phyloP scores from a whole-genome alignment of 2,888 invertebrate species.

The Trypoxylon attenuatum region DNA sequence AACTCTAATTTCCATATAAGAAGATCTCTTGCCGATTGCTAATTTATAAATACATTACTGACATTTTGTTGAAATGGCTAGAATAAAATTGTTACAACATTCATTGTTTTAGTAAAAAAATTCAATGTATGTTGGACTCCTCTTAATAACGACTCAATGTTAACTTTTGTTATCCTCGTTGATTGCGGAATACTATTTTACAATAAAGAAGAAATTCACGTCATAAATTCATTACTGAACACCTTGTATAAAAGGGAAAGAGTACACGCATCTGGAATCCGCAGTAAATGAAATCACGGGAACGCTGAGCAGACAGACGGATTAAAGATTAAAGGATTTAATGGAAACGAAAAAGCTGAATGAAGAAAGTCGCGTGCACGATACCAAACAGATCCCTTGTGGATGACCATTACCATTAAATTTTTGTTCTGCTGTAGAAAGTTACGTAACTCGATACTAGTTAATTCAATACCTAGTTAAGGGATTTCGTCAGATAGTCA shows the following conservation, averaged over 20 bases:
- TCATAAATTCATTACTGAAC: constrained; percentile 7
- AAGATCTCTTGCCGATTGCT: neutral
- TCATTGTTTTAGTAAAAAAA: too few relatives aligned
- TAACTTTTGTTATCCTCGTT: too few relatives aligned
- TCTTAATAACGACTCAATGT: too few relatives aligned
- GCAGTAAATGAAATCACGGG: constrained; percentile 40
- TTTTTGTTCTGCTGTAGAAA: constrained; percentile 14
- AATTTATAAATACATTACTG: neutral
- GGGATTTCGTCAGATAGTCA: too few relatives aligned
- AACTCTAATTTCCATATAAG: neutral
- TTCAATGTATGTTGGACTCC: too few relatives aligned
- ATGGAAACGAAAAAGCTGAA: constrained; percentile 28
- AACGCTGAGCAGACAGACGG: constrained; percentile 31
- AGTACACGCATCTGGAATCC: constrained; percentile 6
- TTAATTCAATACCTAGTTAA: too few relatives aligned
- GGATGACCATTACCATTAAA: constrained; percentile 27
- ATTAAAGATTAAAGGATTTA: constrained; percentile 57
- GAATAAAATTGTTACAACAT: neutral
- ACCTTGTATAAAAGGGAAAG: neutral
- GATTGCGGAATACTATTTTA: neutral
- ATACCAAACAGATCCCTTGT: constrained; percentile 22
- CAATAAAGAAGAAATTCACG: constrained; percentile 8
- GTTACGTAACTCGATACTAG: constrained; percentile 1
- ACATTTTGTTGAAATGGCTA: neutral
- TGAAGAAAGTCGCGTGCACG: constrained; percentile 30